Base-by-base conservation (phyloP, 1,140 invertebrate genomes). In the Cherax quadricarinatus region DNA sequence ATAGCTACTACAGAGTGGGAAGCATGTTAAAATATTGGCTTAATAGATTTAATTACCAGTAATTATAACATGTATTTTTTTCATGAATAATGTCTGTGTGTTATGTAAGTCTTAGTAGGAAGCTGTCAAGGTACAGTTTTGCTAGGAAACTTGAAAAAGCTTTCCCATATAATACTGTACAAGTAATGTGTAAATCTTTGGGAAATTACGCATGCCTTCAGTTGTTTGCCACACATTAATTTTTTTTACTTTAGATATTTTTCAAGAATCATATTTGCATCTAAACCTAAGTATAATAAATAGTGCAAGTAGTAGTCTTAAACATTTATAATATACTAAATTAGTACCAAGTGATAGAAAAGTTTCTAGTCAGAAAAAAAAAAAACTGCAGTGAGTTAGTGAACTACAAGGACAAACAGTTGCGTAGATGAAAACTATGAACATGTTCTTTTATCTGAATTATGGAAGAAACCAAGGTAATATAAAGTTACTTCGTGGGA, bases 1-100 rank as follows among this genome's bases (percentile, higher is more conserved):
- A 24, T 75, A 75, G 70, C 70, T 30, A n/a, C 70, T 75, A 30
- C 70, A 75, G 24, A 75, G 70, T 75, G 24, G n/a, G 70, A 75
- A 75, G 6, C 24, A 30, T 75, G 70, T 75, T 75, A 75, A 75
- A 75, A 75, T 75, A 21, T 70, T 18, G 18, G 16, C 66, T 70
- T 70, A 70, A 21, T 70, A 70, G 12, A 18, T 57, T 57, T 57
- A 57, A 57, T 57, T 57, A 5, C 30, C 30, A 41, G 66, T 70
- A 18, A 6, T 70, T 70, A 18, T 70, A 6, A 18, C 66, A 70
- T 18, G 21, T 18, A 70, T 18, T 12, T 70, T 70, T 70, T 21
- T 6, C 5, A 60, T 10, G 16, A 16, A 60, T 60, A 70, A 70
- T 70, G 18, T 70, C 21, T 21, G 21, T 16, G 66, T 70, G 4